Conservation (phyloP, 2,888 invertebrate species). For the Spodoptera exigua region DNA sequence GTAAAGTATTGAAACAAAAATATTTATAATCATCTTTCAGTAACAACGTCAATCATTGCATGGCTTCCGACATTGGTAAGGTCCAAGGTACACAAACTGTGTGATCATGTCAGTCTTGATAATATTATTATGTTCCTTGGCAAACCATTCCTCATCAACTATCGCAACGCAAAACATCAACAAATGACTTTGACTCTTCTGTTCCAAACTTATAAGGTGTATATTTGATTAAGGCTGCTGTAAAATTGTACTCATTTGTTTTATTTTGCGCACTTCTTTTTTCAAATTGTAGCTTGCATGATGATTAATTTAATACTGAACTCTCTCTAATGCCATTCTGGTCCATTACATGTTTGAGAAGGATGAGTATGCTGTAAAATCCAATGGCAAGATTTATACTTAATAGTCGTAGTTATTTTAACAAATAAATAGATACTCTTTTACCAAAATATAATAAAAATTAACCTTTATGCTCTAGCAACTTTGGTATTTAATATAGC, state of each 20-base stretch:
- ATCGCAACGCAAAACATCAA: neutral
- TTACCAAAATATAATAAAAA: too few species aligned
- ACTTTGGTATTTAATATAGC: too few species aligned
- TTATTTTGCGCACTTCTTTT: constrained; percentile 22
- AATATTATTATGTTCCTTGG: too few species aligned
- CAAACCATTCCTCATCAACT: neutral
- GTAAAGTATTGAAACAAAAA: too few species aligned
- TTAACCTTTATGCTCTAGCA: too few species aligned
- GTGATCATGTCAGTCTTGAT: too few species aligned
- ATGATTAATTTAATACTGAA: constrained; percentile 10
- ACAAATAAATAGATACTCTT: too few species aligned
- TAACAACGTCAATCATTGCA: too few species aligned
- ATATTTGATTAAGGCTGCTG: neutral
- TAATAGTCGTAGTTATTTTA: too few species aligned
- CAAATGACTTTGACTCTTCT: constrained; percentile 4
- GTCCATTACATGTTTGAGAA: constrained; percentile 1
- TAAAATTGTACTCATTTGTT: constrained; percentile 19
- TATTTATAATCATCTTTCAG: too few species aligned
- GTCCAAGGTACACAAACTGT: too few species aligned
- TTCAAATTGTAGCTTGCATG: constrained; percentile 13
- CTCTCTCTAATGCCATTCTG: constrained; percentile 29
- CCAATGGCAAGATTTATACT: neutral
- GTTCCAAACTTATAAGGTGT: neutral
- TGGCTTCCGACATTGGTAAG: too few species aligned
- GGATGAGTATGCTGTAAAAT: neutral